Percentiles rank a stretch among this genome's conserved stretches.
phyloP scores from a whole-genome alignment of 2,797 vertebrate genomes.

The Sardinella longiceps region DNA sequence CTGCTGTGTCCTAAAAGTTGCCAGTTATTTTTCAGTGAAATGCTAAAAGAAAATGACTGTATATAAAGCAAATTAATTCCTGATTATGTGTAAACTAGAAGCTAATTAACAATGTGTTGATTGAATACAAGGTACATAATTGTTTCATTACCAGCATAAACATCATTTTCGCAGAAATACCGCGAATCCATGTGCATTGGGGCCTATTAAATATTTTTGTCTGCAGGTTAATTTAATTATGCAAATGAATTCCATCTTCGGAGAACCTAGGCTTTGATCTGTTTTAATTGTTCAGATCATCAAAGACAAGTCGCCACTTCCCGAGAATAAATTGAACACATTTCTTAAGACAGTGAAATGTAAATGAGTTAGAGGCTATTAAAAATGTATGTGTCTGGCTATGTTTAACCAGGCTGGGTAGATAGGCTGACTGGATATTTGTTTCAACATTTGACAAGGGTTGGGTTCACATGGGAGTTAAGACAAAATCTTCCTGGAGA shows the following conservation, averaged over 20 bases:
- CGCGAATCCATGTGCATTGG: slow-evolving; percentile 86
- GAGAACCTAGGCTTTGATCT: slow-evolving; percentile 93
- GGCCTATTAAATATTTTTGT: slow-evolving; percentile 89
- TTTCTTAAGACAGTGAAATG: slow-evolving; percentile 87
- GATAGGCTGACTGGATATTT: slow-evolving; percentile 73
- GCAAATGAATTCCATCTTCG: slow-evolving; percentile 90
- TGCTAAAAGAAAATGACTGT: slow-evolving; percentile 38
- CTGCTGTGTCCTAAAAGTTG: neutral
- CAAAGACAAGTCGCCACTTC: slow-evolving; percentile 92
- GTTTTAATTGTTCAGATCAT: slow-evolving; percentile 94
- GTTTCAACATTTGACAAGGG: slow-evolving; percentile 87
- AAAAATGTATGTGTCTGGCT: slow-evolving; percentile 91
- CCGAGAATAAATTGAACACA: slow-evolving; percentile 91
- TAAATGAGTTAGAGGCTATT: slow-evolving; percentile 90
- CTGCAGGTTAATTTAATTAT: slow-evolving; percentile 96
- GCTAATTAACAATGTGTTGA: slow-evolving; percentile 94
- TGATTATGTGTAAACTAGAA: slow-evolving; percentile 87
- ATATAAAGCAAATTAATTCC: slow-evolving; percentile 65
- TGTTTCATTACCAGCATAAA: slow-evolving; percentile 91
- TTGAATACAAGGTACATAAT: slow-evolving; percentile 91
- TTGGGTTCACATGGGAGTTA: neutral
- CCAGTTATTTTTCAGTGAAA: slow-evolving; percentile 10
- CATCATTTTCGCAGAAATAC: slow-evolving; percentile 87
- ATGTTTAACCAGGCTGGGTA: slow-evolving; percentile 76
- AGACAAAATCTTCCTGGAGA: neutral